phyloP scores from a whole-genome alignment of 2,113 vertebrate species.

The Syngnathus typhle region DNA sequence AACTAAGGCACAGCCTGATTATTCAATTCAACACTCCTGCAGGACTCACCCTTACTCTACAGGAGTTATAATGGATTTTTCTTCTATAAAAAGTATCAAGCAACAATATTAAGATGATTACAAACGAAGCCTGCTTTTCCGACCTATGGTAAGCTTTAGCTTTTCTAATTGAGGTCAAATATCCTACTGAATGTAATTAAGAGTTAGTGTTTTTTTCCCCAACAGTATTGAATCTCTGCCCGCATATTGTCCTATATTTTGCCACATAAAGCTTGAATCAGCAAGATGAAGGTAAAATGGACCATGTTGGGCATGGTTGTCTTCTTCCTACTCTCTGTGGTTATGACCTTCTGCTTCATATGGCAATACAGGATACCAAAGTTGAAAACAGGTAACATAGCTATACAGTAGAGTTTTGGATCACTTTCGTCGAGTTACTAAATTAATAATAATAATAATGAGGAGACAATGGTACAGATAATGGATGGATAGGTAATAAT shows the following conservation, averaged over 20 bases:
- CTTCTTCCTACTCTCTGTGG: conserved; percentile 75
- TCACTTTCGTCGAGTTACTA: conserved; percentile 40
- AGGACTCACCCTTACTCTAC: background rate
- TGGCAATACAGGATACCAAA: conserved; percentile 68
- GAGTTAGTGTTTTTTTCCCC: background rate
- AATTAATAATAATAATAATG: conserved; percentile 14
- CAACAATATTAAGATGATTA: background rate
- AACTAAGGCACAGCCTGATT: conserved; percentile 23
- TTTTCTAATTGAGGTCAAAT: background rate
- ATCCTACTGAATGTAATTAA: background rate
- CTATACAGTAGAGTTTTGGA: background rate
- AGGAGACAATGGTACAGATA: no score
- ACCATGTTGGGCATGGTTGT: conserved; percentile 67
- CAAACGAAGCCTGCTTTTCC: background rate
- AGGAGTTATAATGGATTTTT: background rate
- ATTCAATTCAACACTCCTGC: conserved; percentile 6
- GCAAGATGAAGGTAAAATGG: conserved; percentile 73
- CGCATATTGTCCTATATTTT: background rate
- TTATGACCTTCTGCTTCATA: conserved; percentile 81
- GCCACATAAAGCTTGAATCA: background rate
- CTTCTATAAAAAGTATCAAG: conserved; percentile 5
- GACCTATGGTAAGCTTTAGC: conserved; percentile 19
- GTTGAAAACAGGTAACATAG: conserved; percentile 46
- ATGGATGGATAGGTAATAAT: no score
- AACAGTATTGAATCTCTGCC: background rate